Evolutionary conservation across 1,140 invertebrate species (phyloP).

Genomic region (Cydia fagiglandana): DNA sequence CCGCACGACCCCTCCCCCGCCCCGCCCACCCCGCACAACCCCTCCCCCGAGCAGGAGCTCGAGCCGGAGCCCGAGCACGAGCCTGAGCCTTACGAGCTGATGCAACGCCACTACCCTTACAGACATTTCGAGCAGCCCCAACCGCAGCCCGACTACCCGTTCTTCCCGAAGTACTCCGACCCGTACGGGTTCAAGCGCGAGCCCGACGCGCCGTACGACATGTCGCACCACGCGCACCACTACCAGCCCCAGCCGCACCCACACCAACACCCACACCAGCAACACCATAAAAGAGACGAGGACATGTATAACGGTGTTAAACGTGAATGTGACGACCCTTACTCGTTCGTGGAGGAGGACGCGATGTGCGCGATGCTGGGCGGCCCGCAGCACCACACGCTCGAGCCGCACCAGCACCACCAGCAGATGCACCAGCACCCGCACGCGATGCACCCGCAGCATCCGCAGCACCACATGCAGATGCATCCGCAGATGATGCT

Average conservation of each 20-base stretch:
- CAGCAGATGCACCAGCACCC: constrained; percentile 52
- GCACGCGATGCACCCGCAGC: constrained; percentile 61
- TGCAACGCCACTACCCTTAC: constrained; percentile 55
- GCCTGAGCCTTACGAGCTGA: constrained; percentile 52
- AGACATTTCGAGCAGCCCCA: constrained; percentile 60
- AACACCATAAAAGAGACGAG: constrained; percentile 62
- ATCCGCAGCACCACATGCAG: constrained; percentile 50
- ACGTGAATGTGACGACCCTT: constrained; percentile 83
- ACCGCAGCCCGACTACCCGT: constrained; percentile 59
- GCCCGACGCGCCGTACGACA: constrained; percentile 71
- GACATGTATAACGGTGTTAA: constrained; percentile 75
- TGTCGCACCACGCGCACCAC: constrained; percentile 59
- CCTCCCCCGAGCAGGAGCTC: constrained; percentile 54
- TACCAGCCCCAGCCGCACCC: constrained; percentile 45
- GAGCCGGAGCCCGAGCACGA: constrained; percentile 32
- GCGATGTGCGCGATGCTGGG: constrained; percentile 79
- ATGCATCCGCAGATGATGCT: constrained; percentile 80
- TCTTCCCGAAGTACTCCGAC: constrained; percentile 66
- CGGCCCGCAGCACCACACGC: constrained; percentile 59
- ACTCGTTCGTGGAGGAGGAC: constrained; percentile 90
- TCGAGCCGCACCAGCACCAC: constrained; percentile 61
- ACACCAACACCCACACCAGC: constrained; percentile 39
- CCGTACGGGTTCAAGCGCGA: constrained; percentile 68
- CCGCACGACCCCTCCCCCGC: constrained; percentile 44
- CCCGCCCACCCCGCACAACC: constrained; percentile 43